A percentile compares a stretch with the other conserved stretches of the same genome.
Evolutionary conservation across 2,888 invertebrate species (phyloP).

Genomic region (Sturmia bella): DNA sequence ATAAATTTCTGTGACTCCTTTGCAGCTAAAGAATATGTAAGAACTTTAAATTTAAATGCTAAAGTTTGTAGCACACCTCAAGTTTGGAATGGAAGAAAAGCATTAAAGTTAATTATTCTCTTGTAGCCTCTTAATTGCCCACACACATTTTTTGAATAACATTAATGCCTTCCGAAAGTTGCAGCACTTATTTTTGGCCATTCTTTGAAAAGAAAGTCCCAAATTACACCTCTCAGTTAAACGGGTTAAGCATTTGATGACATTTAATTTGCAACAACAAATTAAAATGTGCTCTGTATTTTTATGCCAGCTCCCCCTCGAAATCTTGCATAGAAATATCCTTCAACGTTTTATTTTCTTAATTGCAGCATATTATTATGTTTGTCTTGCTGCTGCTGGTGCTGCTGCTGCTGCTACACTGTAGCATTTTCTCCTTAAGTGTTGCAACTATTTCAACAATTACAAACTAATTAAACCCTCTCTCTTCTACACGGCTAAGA

Average conservation of each 20-base stretch:
- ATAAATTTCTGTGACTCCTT: too few relatives aligned
- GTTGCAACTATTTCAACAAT: slow-evolving; percentile 52
- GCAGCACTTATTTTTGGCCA: too few relatives aligned
- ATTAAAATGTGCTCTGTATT: neutral
- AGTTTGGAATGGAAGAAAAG: too few relatives aligned
- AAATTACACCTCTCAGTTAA: too few relatives aligned
- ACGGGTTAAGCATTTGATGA: slow-evolving; percentile 35
- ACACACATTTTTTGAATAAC: too few relatives aligned
- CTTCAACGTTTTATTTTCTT: slow-evolving; percentile 38
- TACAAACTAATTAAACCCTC: slow-evolving; percentile 60
- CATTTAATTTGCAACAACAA: slow-evolving; percentile 15
- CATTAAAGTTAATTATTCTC: neutral
- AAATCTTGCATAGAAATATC: slow-evolving; percentile 18
- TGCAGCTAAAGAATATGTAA: too few relatives aligned
- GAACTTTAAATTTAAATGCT: too few relatives aligned
- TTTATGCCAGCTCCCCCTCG: neutral
- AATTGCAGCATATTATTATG: neutral
- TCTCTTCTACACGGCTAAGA: neutral
- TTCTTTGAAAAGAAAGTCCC: too few relatives aligned
- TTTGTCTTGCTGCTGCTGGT: neutral
- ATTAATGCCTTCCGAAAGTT: too few relatives aligned
- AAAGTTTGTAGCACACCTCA: too few relatives aligned
- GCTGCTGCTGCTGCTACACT: neutral
- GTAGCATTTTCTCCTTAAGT: slow-evolving; percentile 30
- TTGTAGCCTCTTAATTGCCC: too few relatives aligned